Base-by-base conservation (phyloP, 1,140 invertebrate genomes). In the Drosophila burlai region DNA sequence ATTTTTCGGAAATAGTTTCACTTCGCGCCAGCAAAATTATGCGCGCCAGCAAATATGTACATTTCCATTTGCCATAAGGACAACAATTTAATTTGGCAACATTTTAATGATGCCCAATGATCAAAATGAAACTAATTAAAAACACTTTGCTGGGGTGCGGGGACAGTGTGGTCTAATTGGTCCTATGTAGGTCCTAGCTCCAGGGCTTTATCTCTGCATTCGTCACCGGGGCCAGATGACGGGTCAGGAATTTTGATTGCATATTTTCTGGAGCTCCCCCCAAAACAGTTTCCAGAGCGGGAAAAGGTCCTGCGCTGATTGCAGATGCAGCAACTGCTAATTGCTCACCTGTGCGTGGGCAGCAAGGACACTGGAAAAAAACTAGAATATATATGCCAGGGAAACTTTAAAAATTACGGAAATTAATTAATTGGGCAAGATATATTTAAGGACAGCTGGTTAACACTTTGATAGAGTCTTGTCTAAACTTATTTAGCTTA, bases 171-270 rank as follows among this genome's bases (percentile, higher is more conserved):
- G 45, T 29, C 49, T 74, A 75, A 71, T 75, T 49, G 46, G 36
- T 13, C 34, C 24, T 42, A 5, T 7, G 2, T n/a, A 18, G 31
- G 46, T 16, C 31, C 7, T 9, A 31, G 31, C 8, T 31, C 46
- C 9, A 16, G 18, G 2, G 21, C 43, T 24, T 6, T 34, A 29
- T 43, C 67, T 63, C 15, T 54, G 54, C 55, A 69, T 54, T 69
- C 42, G 71, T 54, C 55, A 29, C 49, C 47, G n/a, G 9, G 18
- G 9, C n/a, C 31, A 29, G 31, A 49, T 31, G 34, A 38, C 29
- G 45, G 58, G 26, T n/a, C 75, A 45, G 55, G 31, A 57, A 58
- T 63, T 78, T 71, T 78, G 68, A 78, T 79, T 78, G 76, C 75
- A 63, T 34, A 71, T 59, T 77, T 69, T 45, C 38, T 18, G 26